These are phyloP conservation scores for Hozukius guyotensis DNA, from an alignment of 2,797 vertebrate species.

Conservation along the genomic window DNA sequence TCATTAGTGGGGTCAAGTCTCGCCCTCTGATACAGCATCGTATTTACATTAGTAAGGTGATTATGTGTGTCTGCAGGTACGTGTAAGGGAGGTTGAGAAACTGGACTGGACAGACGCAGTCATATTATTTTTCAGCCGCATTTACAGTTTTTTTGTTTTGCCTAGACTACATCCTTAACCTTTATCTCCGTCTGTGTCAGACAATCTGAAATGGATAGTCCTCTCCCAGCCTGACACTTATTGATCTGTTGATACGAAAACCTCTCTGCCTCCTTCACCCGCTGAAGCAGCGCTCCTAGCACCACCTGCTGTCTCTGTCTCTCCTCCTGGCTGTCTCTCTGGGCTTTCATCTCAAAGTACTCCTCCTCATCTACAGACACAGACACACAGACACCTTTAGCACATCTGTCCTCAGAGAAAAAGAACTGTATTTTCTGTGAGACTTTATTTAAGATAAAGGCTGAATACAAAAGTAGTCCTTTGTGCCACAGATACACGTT, in stretches of 20 bases:
- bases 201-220: slow-evolving; percentile 49
- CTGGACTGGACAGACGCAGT: not conserved
- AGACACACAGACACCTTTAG: slow-evolving; percentile 3
- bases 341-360: slow-evolving; percentile 50
- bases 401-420: slow-evolving; percentile 25
- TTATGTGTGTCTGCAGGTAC: not conserved
- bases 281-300: slow-evolving; percentile 34
- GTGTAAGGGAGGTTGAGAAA: not conserved
- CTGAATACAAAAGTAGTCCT: slow-evolving; percentile 21
- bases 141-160: slow-evolving; percentile 24
- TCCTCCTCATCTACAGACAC: slow-evolving; percentile 10
- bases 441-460: slow-evolving; percentile 19
- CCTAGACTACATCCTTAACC: slow-evolving; percentile 15
- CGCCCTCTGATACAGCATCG: not conserved
- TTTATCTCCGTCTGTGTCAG: slow-evolving; percentile 41
- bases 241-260: slow-evolving; percentile 69
- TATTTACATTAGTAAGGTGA: slow-evolving; percentile 22
- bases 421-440: slow-evolving; percentile 1
- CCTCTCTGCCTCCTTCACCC: slow-evolving; percentile 26
- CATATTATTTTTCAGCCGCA: slow-evolving; percentile 20
- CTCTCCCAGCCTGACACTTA: slow-evolving; percentile 37
- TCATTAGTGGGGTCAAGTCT: slow-evolving; percentile 41
- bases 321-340: slow-evolving; percentile 29
- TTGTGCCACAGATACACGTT: not conserved
- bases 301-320: slow-evolving; percentile 54